Evolutionary conservation across 2,888 invertebrate species (phyloP).

Genomic region (Zelleria hepariella): DNA sequence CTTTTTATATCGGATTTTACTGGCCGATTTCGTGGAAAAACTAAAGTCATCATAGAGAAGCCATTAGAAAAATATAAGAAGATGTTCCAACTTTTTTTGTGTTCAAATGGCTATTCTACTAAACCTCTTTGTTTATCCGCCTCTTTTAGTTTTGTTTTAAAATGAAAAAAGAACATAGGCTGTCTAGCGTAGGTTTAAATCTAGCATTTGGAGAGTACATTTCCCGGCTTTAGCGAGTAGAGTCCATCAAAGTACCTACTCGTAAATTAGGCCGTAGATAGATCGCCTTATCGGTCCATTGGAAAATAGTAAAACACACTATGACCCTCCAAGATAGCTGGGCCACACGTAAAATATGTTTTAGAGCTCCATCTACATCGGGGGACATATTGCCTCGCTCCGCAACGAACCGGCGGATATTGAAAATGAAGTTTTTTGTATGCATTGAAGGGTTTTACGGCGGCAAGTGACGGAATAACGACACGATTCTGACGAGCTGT

Average conservation of each 20-base stretch:
- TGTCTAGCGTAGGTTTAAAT: no score
- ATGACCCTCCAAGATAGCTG: conserved; percentile 27
- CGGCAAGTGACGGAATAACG: conserved; percentile 21
- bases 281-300: neutral
- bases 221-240: neutral
- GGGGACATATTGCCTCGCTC: conserved; percentile 34
- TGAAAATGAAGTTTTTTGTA: conserved; percentile 56
- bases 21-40: no score
- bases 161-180: no score
- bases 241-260: neutral
- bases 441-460: conserved; percentile 36
- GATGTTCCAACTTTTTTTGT: no score
- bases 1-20: no score
- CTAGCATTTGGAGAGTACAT: no score
- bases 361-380: conserved; percentile 31
- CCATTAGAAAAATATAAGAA: no score
- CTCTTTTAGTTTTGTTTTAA: no score
- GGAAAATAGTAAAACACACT: neutral
- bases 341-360: conserved; percentile 43
- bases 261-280: neutral
- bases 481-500: conserved; percentile 16
- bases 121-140: no score
- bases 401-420: conserved; percentile 29
- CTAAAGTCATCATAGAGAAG: no score
- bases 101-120: no score